Evolutionary conservation across 2,113 vertebrate species (phyloP).

Genomic region (Sebastes schlegelii): DNA sequence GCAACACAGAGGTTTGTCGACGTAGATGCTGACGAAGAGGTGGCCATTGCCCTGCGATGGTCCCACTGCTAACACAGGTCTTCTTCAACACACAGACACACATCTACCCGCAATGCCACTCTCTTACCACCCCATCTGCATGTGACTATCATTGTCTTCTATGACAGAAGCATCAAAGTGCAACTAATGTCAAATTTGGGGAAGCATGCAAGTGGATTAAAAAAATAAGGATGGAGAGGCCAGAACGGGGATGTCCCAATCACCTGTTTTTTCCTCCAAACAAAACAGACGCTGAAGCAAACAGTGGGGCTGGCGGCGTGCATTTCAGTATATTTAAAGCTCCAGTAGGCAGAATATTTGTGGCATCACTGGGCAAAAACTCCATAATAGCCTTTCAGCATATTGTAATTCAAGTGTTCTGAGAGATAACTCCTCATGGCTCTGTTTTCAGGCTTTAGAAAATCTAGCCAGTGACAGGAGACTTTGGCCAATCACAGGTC

Average conservation of each 20-base stretch:
- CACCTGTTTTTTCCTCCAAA: not conserved
- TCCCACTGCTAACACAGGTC: slow-evolving; percentile 9
- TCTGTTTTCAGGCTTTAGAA: too few species aligned
- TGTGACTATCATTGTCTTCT: slow-evolving; percentile 7
- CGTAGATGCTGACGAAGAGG: slow-evolving; percentile 31
- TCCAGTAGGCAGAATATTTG: too few species aligned
- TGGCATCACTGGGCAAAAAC: too few species aligned
- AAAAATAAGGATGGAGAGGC: not conserved
- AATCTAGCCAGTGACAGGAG: too few species aligned
- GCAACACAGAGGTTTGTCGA: slow-evolving; percentile 44
- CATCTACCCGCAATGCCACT: not conserved
- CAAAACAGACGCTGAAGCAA: not conserved
- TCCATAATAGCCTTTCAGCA: too few species aligned
- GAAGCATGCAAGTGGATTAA: not conserved
- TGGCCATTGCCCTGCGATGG: not conserved
- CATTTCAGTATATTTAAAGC: not conserved
- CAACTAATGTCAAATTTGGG: not conserved
- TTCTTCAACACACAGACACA: not conserved
- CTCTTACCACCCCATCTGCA: not conserved
- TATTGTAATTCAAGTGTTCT: too few species aligned
- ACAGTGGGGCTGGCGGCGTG: not conserved
- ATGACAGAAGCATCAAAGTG: slow-evolving; percentile 1
- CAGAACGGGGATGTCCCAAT: not conserved
- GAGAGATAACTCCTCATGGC: too few species aligned
- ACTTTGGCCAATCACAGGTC: too few species aligned